Evolutionary conservation across 2,888 invertebrate species (phyloP), one percentile per base, ranked within the genome.

Genomic region (Reticulitermes lucifugus): DNA sequence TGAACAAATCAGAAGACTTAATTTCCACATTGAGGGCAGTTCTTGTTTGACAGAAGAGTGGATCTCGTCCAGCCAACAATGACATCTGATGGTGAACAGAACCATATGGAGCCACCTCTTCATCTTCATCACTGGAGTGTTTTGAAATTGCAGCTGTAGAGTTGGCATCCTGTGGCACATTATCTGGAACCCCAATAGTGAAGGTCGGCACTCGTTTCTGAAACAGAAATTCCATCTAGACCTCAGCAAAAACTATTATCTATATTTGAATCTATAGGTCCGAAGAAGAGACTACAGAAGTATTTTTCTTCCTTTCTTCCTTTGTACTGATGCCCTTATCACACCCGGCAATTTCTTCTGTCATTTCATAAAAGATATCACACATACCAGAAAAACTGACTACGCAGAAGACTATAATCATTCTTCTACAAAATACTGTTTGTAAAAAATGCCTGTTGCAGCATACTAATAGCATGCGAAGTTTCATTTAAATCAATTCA

Each of bases 1-100:
- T 90, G 88, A 95, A 94, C 10, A 93, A 91, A 85, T 94, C 93
- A 86, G 89, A 89, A 2, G 90, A 87, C 80, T 89, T 90, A 29
- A 89, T 88, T 73, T 90, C 89, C 2, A 88, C 70, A 10, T 18
- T 29, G 18, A 79, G 59, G 14, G 51, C 6, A 5, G 55, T 65
- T 43, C 75, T 41, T 51, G 55, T 55, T 25, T 51, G 55, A 59
- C 55, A 46, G 6, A 75, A 22, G 22, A 25, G 41, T 25, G 35
- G 12, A 10, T 79, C 55, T 29, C 59, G 55, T 35, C 59, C 46
- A 6, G 12, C n/a, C 60, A 81, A 5, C 41, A 65, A 25, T 21
- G 80, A 79, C 7, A 71, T 29, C 29, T 59, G 85, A n/a, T 73
- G 86, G 6, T 59, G 51, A 43, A 43, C n/a, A 10, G 46, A 51